phyloP scores from a whole-genome alignment of 2,797 vertebrate species.

The Poeciliopsis turneri region DNA sequence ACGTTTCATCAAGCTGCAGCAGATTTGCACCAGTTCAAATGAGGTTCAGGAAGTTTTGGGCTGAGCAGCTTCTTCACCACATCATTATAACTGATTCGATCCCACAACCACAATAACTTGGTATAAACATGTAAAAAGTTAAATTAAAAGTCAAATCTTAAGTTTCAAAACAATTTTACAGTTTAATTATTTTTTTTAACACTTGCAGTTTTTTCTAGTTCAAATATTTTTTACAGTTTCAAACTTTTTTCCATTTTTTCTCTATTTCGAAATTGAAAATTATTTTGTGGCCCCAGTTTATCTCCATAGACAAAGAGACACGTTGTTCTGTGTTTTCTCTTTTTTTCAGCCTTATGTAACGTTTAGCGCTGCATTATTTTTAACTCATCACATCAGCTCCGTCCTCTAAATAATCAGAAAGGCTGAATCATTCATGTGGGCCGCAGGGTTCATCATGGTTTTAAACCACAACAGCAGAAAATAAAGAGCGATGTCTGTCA shows the following conservation, averaged over 20 bases:
- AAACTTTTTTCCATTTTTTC: too few species aligned
- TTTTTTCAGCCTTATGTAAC: not conserved
- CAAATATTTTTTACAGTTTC: too few species aligned
- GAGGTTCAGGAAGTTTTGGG: constrained; percentile 24
- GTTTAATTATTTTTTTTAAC: too few species aligned
- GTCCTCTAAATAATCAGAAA: constrained; percentile 20
- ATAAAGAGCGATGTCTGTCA: constrained; percentile 24
- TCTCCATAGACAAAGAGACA: not conserved
- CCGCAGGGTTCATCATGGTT: constrained; percentile 44
- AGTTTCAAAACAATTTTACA: too few species aligned
- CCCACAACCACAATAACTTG: not conserved
- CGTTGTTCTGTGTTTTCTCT: not conserved
- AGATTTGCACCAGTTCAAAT: not conserved
- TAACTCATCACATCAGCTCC: not conserved
- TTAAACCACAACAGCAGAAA: constrained; percentile 46
- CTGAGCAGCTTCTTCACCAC: not conserved
- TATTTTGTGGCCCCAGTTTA: too few species aligned
- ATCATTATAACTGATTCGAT: not conserved
- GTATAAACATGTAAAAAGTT: too few species aligned
- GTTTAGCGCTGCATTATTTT: not conserved
- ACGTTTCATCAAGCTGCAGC: not conserved
- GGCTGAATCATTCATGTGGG: constrained; percentile 36
- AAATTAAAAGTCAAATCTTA: too few species aligned
- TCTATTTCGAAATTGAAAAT: too few species aligned
- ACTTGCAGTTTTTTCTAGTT: too few species aligned